Evolutionary conservation across 2,113 vertebrate species (phyloP), one percentile per base, ranked within the genome.

Genomic region (Macaca nemestrina): DNA sequence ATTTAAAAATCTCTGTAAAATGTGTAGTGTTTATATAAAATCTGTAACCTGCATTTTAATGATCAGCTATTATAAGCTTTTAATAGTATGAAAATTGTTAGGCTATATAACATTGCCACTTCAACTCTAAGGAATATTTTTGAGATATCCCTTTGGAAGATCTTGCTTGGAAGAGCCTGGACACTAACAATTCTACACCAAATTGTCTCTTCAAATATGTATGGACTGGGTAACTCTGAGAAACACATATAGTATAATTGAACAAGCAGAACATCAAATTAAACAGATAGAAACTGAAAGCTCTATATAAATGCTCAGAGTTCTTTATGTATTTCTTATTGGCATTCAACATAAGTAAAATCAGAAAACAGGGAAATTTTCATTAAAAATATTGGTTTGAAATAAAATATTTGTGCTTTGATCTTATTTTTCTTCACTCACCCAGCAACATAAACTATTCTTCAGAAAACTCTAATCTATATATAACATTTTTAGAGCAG

Each of bases 241-340:
- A 98, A 98, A 90, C 5, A 95, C 4, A 88, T 20, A 79, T 97
- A 79, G 70, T 79, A 85, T 97, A 96, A 96, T 27, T 57, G 76
- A 90, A 97, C 22, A 67, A 0, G 0, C 78, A 97, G 64, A 91
- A 64, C 59, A 97, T 90, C 91, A 95, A 92, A 82, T 5, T 97
- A 91, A 97, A 97, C 61, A 98, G 90, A 98, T 81, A 98, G 72
- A 97, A 97, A 96, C 83, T 72, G 95, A 97, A 96, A 97, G 95
- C 94, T 98, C 97, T 98, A 95, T 98, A 98, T 85, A 87, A 98
- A 96, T 98, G 95, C 75, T 52, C 89, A 80, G 91, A 96, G 1
- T 95, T 97, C 70, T 97, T 97, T 78, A 97, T 38, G 32, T 97
- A 95, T 98, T 98, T 98, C 97, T 94, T 96, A 98, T 87, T 97